Base-by-base conservation (phyloP, 1,140 invertebrate species). In the Drosophila virilis region DNA sequence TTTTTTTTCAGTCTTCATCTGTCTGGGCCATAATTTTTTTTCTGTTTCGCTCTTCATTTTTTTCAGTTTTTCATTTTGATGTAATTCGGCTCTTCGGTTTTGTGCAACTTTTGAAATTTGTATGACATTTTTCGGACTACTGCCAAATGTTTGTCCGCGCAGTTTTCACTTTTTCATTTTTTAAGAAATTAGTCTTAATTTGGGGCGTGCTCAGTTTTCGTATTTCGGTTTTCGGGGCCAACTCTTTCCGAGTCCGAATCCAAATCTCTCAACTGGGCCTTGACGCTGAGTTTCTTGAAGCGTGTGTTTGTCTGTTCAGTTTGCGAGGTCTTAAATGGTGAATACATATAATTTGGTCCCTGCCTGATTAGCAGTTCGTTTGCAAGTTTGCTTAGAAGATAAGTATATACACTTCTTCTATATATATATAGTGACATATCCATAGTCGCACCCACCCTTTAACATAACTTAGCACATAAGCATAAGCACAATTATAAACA, bases 151-250 rank as follows among this genome's bases (percentile, higher is more conserved):
- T 86, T 86, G 82, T 78, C 55, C 65, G 83, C 61, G 70, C 71
- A 73, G 83, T 86, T 86, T 86, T 86, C 83, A 88, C 83, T 79
- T 72, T 66, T 66, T 67, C 50, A 51, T 69, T 78, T 80, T 58
- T 33, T 57, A 33, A 85, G 81, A 82, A 88, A 88, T 86, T 88
- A 88, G 83, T 88, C 84, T 86, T 79, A 79, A 86, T 86, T 86
- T 88, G 73, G 83, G 83, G 83, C 82, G 79, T 60, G 35, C 51
- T 62, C 15, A 46, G 2, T 28, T 5, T 28, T 28, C 22, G 4
- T 4, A 50, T 78, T 79, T 28, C 22, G 4, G 4, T 54, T 78
- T 79, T 79, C 54, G 45, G 69, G 77, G 77, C 77, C 77, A 79
- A 77, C 77, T 77, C 74, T 78, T 68, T 78, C 50, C 57, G 28